These are phyloP conservation scores for Chelonus formosanus DNA, from an alignment of 2,888 invertebrate species.

Conservation along the genomic window DNA sequence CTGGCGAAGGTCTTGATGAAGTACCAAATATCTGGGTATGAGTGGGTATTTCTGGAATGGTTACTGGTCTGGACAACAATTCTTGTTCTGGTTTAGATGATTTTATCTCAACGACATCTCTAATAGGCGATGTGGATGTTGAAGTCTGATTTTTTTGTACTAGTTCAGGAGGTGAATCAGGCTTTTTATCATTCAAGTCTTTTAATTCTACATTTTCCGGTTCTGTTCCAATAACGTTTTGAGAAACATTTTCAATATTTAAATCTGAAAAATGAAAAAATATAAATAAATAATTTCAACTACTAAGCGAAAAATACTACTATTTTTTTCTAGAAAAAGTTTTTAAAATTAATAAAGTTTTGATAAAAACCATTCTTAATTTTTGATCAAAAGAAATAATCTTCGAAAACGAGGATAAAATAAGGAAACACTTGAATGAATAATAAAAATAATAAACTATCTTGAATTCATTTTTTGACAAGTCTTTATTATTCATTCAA, in stretches of 20 bases:
- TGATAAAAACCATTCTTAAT: too few relatives aligned
- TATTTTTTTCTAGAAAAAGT: too few relatives aligned
- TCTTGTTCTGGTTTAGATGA: constrained; percentile 15
- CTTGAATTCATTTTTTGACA: constrained; percentile 38
- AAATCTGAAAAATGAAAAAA: constrained; percentile 19
- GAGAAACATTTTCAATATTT: background rate
- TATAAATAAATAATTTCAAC: background rate
- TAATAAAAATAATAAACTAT: constrained; percentile 51
- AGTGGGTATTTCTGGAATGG: constrained; percentile 15
- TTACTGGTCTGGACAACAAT: background rate
- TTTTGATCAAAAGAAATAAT: too few relatives aligned
- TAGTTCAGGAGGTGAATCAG: constrained; percentile 16
- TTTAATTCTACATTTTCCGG: constrained; percentile 4
- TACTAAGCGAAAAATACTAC: too few relatives aligned
- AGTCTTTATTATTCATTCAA: constrained; percentile 64
- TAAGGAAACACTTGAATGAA: constrained; percentile 56
- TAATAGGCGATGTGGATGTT: constrained; percentile 40
- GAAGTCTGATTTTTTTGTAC: constrained; percentile 20
- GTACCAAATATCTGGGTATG: background rate
- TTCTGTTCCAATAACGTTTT: background rate
- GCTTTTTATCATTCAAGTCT: background rate
- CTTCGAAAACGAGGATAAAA: background rate
- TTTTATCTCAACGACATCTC: constrained; percentile 30
- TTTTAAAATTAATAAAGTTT: too few relatives aligned
- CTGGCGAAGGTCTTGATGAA: constrained; percentile 3